Conservation (phyloP, 1,140 invertebrate species). For the Lepeophtheirus salmonis region DNA sequence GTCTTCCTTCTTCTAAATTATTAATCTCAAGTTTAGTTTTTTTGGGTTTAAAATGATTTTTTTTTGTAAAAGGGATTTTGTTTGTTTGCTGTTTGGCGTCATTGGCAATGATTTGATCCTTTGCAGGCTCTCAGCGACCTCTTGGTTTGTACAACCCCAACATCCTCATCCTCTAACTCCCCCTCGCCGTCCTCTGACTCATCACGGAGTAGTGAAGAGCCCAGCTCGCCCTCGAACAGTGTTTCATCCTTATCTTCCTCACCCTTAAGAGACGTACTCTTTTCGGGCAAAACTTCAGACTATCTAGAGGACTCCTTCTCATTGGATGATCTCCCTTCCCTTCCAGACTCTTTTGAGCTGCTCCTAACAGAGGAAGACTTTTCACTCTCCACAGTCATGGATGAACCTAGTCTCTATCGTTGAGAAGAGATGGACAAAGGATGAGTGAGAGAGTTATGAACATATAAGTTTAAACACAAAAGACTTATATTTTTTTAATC, state of each 20-base stretch:
- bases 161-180: background rate
- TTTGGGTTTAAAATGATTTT: too few species aligned
- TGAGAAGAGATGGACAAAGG: too few species aligned
- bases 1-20: too few species aligned
- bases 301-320: background rate
- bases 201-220: too few species aligned
- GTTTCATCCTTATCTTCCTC: background rate
- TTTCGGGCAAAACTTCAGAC: background rate
- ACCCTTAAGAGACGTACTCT: background rate
- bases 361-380: background rate
- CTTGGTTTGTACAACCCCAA: background rate
- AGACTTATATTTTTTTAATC: too few species aligned
- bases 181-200: background rate
- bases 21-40: too few species aligned
- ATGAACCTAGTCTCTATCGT: background rate
- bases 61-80: too few species aligned
- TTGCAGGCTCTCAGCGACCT: background rate
- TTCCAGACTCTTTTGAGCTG: background rate
- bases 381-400: background rate
- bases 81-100: too few species aligned
- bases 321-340: background rate
- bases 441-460: too few species aligned
- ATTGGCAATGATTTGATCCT: too few species aligned
- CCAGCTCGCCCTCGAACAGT: background rate
- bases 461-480: too few species aligned